Conservation (phyloP, 2,797 vertebrate species). For the Adelosebastes latens region DNA sequence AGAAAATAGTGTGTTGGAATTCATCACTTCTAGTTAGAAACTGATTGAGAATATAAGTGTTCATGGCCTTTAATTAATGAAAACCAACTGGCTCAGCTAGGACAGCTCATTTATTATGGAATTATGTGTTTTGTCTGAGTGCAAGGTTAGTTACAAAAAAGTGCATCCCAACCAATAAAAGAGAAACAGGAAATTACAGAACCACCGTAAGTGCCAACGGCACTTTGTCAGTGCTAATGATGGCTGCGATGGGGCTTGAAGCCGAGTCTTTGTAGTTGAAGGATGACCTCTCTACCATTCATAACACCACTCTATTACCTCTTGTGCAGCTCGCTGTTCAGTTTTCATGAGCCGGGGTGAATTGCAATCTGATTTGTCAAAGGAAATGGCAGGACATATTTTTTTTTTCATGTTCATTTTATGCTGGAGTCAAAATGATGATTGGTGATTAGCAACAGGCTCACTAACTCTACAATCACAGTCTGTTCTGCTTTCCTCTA, state of each 20-base stretch:
- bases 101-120: not conserved
- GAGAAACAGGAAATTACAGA: constrained; percentile 20
- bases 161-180: not conserved
- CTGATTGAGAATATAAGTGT: not conserved
- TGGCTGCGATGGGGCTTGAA: not conserved
- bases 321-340: not conserved
- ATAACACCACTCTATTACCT: not conserved
- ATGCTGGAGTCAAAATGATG: constrained; percentile 21
- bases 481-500: not conserved
- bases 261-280: not conserved
- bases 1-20: not conserved
- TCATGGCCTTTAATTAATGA: not conserved
- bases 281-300: not conserved
- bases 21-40: not conserved
- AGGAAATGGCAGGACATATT: constrained; percentile 4
- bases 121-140: not conserved
- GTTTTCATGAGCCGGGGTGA: not conserved
- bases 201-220: not conserved
- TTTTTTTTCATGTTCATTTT: constrained; percentile 40
- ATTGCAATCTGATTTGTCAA: constrained; percentile 7
- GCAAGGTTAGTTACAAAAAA: not conserved
- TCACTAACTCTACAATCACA: constrained; percentile 30
- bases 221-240: not conserved
- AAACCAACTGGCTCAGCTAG: not conserved
- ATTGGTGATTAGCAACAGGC: constrained; percentile 43